Base-by-base conservation (phyloP, 2,888 invertebrate genomes). In the Zaprionus obscuricornis region DNA sequence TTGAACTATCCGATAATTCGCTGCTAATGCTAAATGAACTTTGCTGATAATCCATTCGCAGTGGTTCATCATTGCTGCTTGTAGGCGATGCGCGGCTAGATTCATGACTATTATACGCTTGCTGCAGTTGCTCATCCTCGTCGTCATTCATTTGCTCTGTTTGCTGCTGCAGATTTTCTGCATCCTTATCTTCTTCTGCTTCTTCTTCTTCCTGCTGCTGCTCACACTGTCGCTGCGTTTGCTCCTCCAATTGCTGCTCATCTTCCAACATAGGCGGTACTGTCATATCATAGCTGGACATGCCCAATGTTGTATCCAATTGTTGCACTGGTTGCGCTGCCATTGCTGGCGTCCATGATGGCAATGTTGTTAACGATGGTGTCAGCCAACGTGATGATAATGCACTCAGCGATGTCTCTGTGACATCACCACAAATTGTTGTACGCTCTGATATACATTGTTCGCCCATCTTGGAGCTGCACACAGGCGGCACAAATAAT, bases 301-400 rank as follows among this genome's bases (percentile, higher is more conserved):
- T 89, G 14, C 76, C 82, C 34, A 89, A 63, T 1, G 89, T 89
- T 1, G 89, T 88, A 46, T 89, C 88, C 14, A 88, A 20, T 51
- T 69, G 46, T 14, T 62, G 68, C 0, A 36, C 27, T 0, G 26
- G 29, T 2, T 36, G 58, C 0, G 10, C 37, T n/a, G n/a, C n/a
- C n/a, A n/a, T n/a, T n/a, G n/a, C n/a, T n/a, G n/a, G n/a, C n/a
- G n/a, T n/a, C n/a, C n/a, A n/a, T n/a, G n/a, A n/a, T n/a, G n/a
- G n/a, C n/a, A n/a, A n/a, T n/a, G n/a, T n/a, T n/a, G n/a, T n/a
- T n/a, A n/a, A n/a, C n/a, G n/a, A n/a, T n/a, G n/a, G n/a, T n/a
- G n/a, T n/a, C n/a, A n/a, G n/a, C n/a, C n/a, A n/a, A n/a, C n/a
- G n/a, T n/a, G n/a, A n/a, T n/a, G n/a, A n/a, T n/a, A n/a, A n/a